Percentiles rank a stretch among this genome's conserved stretches.
phyloP scores from a whole-genome alignment of 2,797 vertebrate genomes.

The Rhyacichthys aspro region DNA sequence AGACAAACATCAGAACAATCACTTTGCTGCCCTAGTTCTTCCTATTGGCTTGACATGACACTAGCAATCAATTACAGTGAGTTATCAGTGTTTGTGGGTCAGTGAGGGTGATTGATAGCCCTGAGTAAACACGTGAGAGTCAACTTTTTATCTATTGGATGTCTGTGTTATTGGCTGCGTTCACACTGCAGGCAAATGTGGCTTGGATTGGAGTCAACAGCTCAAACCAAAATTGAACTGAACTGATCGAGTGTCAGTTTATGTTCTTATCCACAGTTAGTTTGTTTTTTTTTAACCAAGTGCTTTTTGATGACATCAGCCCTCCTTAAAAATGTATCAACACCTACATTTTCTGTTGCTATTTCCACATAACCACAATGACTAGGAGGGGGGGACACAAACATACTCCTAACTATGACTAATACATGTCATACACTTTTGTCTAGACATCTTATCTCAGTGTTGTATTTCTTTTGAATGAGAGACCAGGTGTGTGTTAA shows the following conservation, averaged over 20 bases:
- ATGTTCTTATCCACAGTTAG: too few species aligned
- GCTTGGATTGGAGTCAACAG: too few species aligned
- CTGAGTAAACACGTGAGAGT: background rate
- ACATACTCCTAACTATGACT: constrained; percentile 37
- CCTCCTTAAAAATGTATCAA: constrained; percentile 14
- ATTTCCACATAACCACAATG: constrained; percentile 12
- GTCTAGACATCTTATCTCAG: constrained; percentile 49
- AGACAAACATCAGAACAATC: constrained; percentile 8
- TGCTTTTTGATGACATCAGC: constrained; percentile 22
- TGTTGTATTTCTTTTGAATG: constrained; percentile 17
- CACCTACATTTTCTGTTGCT: constrained; percentile 7
- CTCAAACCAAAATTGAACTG: too few species aligned
- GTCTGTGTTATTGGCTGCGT: background rate
- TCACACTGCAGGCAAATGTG: background rate
- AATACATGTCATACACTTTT: constrained; percentile 19
- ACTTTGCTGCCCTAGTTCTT: background rate
- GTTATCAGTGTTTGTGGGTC: constrained; percentile 20
- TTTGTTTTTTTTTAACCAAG: too few species aligned
- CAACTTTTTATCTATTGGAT: background rate
- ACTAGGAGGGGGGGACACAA: constrained; percentile 5
- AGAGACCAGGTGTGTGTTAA: constrained; percentile 31
- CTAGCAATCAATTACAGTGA: constrained; percentile 25
- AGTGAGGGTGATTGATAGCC: constrained; percentile 1
- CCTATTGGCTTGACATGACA: constrained; percentile 1
- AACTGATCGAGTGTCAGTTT: too few species aligned